Percentiles rank a stretch among this genome's conserved stretches.
Evolutionary conservation across 2,797 vertebrate species (phyloP).

Genomic region (Lithobates pipiens): DNA sequence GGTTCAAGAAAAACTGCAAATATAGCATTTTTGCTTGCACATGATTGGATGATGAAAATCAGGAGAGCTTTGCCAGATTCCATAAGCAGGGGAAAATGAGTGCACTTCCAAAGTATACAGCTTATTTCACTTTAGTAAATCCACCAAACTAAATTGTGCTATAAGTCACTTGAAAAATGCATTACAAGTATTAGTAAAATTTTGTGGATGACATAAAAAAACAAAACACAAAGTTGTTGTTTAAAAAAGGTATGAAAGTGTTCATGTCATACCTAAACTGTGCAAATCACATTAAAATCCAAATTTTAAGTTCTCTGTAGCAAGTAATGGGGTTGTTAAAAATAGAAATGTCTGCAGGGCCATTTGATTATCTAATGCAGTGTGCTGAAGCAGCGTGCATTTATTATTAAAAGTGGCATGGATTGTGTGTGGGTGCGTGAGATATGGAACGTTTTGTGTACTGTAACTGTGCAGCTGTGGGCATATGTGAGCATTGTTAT

Average conservation of each 20-base stretch:
- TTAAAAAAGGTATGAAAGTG: not conserved
- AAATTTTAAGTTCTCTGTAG: conserved; percentile 9
- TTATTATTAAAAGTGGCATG: conserved; percentile 36
- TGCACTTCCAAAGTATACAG: no score
- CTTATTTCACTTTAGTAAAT: no score
- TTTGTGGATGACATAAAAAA: no score
- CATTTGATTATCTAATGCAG: conserved; percentile 14
- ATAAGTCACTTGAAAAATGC: no score
- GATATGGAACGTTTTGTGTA: conserved; percentile 22
- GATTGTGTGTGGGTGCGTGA: conserved; percentile 28
- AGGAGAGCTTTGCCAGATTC: no score
- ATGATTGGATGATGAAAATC: no score
- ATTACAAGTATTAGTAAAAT: no score
- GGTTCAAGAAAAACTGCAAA: no score
- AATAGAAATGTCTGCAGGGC: conserved; percentile 34
- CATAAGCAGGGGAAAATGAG: no score
- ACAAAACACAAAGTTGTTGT: no score
- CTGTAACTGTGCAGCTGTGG: conserved; percentile 7
- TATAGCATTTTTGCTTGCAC: no score
- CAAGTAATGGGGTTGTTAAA: conserved; percentile 15
- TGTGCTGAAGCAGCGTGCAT: conserved; percentile 2
- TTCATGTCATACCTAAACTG: not conserved
- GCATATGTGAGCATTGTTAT: not conserved
- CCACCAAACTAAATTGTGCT: no score
- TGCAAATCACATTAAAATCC: not conserved